Percentiles rank a stretch among this genome's conserved stretches.
Conservation (phyloP, 37 sponge, comb jelly and placozoan species). For the Aplysina aerophoba region DNA sequence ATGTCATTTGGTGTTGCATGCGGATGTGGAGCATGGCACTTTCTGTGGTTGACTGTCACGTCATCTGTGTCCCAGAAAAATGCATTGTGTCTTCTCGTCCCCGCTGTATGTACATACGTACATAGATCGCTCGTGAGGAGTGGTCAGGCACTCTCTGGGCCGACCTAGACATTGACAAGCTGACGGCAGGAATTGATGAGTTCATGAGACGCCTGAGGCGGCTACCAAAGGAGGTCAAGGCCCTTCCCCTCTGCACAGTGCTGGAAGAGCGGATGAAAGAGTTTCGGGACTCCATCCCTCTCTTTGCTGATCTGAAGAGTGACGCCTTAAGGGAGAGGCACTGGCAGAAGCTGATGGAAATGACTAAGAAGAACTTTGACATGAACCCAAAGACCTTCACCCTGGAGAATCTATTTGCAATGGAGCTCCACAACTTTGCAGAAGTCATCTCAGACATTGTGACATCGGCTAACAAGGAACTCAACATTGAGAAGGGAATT, state of each 20-base stretch:
- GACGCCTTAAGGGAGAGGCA: conserved; percentile 97
- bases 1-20: too few species aligned
- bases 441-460: conserved; percentile 98
- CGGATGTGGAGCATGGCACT: too few species aligned
- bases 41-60: too few species aligned
- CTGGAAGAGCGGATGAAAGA: conserved; percentile 96
- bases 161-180: conserved; percentile 87
- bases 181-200: conserved; percentile 95
- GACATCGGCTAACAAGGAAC: conserved; percentile 95
- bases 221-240: conserved; percentile 95
- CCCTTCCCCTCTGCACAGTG: conserved; percentile 85
- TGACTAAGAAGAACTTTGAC: conserved; percentile 97
- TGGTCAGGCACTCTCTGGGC: conserved; percentile 98
- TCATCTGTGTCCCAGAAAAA: too few species aligned
- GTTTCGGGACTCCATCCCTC: conserved; percentile 97
- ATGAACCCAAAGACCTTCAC: conserved; percentile 99
- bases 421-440: conserved; percentile 97
- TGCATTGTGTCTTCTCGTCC: too few species aligned
- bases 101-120: too few species aligned
- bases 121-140: conserved; percentile 94
- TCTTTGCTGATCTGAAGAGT: conserved; percentile 96
- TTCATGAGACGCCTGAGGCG: conserved; percentile 81
- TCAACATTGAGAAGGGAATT: conserved; percentile 97
- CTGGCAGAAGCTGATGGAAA: conserved; percentile 98
- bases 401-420: conserved; percentile 96